Percentiles rank a stretch among this genome's conserved stretches.
These are phyloP conservation scores for Xanthorhoe designata DNA, from an alignment of 2,888 invertebrate species.

Conservation along the genomic window DNA sequence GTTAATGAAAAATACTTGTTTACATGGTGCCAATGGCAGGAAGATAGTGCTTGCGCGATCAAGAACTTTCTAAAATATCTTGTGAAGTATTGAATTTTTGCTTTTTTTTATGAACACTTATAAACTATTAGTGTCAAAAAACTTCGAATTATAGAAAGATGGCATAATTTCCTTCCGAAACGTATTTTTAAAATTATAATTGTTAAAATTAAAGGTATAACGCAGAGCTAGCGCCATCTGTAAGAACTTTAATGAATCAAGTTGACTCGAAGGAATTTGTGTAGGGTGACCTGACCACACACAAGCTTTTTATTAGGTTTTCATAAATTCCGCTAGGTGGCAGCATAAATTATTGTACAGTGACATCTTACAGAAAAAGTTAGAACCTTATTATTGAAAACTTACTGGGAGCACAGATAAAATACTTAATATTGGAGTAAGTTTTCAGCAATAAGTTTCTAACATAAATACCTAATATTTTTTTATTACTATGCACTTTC, in stretches of 20 bases:
- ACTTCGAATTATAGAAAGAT: background rate
- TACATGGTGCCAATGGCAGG: background rate
- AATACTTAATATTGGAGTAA: no score
- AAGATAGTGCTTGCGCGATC: conserved; percentile 44
- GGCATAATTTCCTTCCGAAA: background rate
- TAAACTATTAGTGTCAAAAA: no score
- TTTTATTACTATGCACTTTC: no score
- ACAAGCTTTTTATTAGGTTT: background rate
- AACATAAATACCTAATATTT: no score
- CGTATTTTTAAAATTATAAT: background rate
- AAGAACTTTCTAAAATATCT: conserved; percentile 21
- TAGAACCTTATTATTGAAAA: background rate
- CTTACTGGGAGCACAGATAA: no score
- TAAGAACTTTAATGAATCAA: background rate
- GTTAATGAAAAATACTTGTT: accelerated
- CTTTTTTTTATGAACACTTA: background rate
- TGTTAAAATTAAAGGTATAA: background rate
- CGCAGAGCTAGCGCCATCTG: conserved; percentile 16
- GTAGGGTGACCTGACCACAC: background rate
- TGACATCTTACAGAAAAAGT: conserved; percentile 14
- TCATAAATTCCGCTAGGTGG: conserved; percentile 13
- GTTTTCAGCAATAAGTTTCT: no score
- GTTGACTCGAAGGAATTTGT: background rate
- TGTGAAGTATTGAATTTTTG: background rate
- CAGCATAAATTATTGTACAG: conserved; percentile 7